Evolutionary conservation across 1,140 invertebrate genomes (phyloP).

Genomic region (Zaprionus gabonicus): DNA sequence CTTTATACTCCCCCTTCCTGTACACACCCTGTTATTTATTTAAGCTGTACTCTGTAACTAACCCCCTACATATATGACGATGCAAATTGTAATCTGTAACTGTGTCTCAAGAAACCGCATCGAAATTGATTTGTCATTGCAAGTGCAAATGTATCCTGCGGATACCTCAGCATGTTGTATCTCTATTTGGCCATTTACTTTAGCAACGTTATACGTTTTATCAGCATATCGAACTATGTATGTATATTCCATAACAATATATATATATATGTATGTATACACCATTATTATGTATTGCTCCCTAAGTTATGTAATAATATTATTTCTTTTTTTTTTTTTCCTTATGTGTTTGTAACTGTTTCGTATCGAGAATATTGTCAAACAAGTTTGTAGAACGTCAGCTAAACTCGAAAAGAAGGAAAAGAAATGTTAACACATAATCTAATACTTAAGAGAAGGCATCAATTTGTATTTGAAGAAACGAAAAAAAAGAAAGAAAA

Average conservation of each 20-base stretch:
- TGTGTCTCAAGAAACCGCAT: constrained; percentile 32
- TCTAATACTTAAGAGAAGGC: constrained; percentile 35
- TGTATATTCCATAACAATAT: constrained; percentile 65
- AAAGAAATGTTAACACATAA: constrained; percentile 39
- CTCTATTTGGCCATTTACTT: constrained; percentile 62
- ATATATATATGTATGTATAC: constrained; percentile 9
- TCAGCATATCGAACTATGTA: constrained; percentile 34
- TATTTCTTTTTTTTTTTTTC: constrained; percentile 28
- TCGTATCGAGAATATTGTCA: constrained; percentile 18
- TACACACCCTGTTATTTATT: constrained; percentile 33
- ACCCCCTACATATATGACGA: background rate
- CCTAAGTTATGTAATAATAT: constrained; percentile 13
- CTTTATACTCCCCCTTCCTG: constrained; percentile 1
- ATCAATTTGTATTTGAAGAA: constrained; percentile 30
- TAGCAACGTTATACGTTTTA: constrained; percentile 50
- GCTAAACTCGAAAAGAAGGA: constrained; percentile 22
- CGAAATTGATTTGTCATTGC: constrained; percentile 5
- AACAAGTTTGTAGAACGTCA: constrained; percentile 26
- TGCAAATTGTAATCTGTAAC: constrained; percentile 19
- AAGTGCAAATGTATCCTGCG: constrained; percentile 2
- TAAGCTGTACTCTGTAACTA: constrained; percentile 20
- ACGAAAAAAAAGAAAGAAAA: constrained; percentile 6
- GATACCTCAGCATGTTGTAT: background rate
- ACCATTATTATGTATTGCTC: constrained; percentile 42
- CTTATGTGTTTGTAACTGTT: constrained; percentile 20